A percentile compares a stretch with the other conserved stretches of the same genome.
phyloP scores from a whole-genome alignment of 1,140 invertebrate genomes.

The Zaprionus ghesquierei region DNA sequence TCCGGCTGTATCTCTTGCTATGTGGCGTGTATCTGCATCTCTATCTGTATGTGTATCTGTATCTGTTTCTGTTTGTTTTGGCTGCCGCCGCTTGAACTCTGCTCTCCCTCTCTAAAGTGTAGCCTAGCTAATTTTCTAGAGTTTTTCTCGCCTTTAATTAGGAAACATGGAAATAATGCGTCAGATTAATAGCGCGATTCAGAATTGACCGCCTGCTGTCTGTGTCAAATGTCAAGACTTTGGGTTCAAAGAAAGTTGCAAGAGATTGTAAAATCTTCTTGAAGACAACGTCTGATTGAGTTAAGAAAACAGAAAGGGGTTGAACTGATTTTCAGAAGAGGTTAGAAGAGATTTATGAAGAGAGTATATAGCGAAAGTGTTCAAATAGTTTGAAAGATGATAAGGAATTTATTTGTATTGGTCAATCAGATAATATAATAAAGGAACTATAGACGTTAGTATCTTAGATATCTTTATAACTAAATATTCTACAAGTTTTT shows the following conservation, averaged over 20 bases:
- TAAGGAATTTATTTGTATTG: no score
- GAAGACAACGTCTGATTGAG: constrained; percentile 16
- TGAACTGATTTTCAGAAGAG: constrained; percentile 18
- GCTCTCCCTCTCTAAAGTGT: constrained; percentile 11
- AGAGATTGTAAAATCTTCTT: constrained; percentile 40
- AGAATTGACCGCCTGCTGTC: constrained; percentile 21
- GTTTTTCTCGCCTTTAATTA: constrained; percentile 53
- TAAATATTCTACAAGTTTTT: no score
- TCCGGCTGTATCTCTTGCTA: constrained; percentile 26
- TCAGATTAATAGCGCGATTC: constrained; percentile 42
- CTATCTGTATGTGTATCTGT: neutral
- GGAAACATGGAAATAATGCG: constrained; percentile 56
- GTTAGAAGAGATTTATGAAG: neutral
- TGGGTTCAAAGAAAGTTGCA: constrained; percentile 69
- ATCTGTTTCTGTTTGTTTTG: constrained; percentile 37
- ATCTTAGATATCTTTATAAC: no score
- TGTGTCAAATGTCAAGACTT: constrained; percentile 9
- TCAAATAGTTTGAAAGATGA: neutral
- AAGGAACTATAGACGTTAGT: no score
- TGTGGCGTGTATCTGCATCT: neutral
- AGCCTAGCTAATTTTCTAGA: constrained; percentile 16
- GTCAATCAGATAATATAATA: no score
- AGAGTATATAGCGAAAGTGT: neutral
- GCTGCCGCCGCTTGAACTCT: constrained; percentile 53
- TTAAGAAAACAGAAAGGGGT: neutral